These are phyloP conservation scores for Sipha maydis DNA, from an alignment of 2,888 invertebrate genomes.

Conservation along the genomic window DNA sequence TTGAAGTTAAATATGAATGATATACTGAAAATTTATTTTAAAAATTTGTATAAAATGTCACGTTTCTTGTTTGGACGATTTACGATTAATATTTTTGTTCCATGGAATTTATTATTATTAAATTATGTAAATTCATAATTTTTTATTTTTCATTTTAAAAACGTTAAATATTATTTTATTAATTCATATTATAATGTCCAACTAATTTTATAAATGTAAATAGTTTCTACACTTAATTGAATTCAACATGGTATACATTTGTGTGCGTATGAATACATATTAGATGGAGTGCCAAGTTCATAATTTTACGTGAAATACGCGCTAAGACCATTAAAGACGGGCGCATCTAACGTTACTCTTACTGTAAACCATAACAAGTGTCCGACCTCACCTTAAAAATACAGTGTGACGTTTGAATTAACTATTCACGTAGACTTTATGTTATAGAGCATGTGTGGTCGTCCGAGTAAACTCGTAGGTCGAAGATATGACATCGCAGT, in stretches of 20 bases:
- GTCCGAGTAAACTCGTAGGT: conserved; percentile 22
- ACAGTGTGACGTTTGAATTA: conserved; percentile 41
- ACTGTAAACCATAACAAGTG: conserved; percentile 10
- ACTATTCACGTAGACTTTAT: background rate
- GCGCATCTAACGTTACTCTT: conserved; percentile 6
- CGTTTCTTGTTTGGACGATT: no score
- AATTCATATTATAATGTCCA: no score
- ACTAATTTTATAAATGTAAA: background rate
- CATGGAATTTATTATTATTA: no score
- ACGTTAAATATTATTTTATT: no score
- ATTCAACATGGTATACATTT: background rate
- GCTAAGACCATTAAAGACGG: conserved; percentile 21
- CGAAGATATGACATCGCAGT: conserved; percentile 3
- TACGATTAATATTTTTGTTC: no score
- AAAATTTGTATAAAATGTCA: no score
- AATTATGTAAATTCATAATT: no score
- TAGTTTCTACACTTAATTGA: conserved; percentile 15
- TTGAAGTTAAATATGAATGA: no score
- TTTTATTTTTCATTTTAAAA: no score
- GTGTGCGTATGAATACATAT: background rate
- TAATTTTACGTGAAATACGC: conserved; percentile 8
- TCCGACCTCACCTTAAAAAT: conserved; percentile 34
- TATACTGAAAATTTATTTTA: no score
- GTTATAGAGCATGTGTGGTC: conserved; percentile 20
- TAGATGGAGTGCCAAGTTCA: conserved; percentile 33